These are phyloP conservation scores for Smithornis capensis DNA, from an alignment of 2,113 vertebrate genomes.

Conservation along the genomic window DNA sequence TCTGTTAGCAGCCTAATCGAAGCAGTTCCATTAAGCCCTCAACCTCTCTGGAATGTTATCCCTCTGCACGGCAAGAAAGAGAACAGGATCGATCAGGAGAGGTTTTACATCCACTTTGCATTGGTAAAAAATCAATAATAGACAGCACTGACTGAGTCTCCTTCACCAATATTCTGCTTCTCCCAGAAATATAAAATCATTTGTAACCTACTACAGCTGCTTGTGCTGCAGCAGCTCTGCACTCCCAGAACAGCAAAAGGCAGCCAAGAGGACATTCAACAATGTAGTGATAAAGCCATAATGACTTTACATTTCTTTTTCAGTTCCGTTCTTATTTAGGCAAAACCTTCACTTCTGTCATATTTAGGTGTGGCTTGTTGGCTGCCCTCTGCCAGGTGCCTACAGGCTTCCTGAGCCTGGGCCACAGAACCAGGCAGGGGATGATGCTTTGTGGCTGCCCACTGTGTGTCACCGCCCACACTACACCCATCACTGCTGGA, in stretches of 20 bases:
- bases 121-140: conserved; percentile 4
- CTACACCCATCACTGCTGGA: not conserved
- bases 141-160: not conserved
- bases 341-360: not conserved
- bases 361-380: not conserved
- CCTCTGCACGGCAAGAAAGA: not conserved
- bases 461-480: accelerated
- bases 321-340: not conserved
- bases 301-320: conserved; percentile 34
- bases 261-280: conserved; percentile 16
- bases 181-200: not conserved
- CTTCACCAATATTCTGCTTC: not conserved
- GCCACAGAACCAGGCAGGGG: not conserved
- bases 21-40: not conserved
- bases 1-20: not conserved
- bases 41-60: not conserved
- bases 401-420: not conserved
- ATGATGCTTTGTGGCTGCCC: not conserved
- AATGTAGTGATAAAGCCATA: conserved; percentile 13
- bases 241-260: not conserved
- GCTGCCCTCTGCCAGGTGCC: not conserved
- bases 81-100: not conserved
- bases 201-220: not conserved
- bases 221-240: not conserved
- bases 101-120: not conserved